These are phyloP conservation scores for Acanthacorydalis orientalis DNA, from an alignment of 2,888 invertebrate genomes.

Conservation along the genomic window DNA sequence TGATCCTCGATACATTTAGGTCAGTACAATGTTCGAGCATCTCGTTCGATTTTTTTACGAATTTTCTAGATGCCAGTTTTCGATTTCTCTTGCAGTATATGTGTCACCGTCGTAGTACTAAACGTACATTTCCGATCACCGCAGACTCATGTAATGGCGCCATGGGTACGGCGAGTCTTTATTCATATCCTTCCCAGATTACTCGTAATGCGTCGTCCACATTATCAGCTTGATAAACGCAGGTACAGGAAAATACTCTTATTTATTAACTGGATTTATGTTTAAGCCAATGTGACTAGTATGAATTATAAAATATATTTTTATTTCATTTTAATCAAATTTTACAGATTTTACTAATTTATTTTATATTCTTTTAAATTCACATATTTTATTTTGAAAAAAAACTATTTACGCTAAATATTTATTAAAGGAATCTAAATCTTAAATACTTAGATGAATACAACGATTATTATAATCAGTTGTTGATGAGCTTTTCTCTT, in stretches of 20 bases:
- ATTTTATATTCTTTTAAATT: too few species aligned
- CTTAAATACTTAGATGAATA: too few species aligned
- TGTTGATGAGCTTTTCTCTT: too few species aligned
- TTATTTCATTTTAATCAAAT: too few species aligned
- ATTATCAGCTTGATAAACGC: conserved; percentile 44
- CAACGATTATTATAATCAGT: too few species aligned
- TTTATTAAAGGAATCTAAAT: too few species aligned
- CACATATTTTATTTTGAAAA: too few species aligned
- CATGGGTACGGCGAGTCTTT: conserved; percentile 90
- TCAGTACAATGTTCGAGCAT: conserved; percentile 22
- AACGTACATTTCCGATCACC: conserved; percentile 97
- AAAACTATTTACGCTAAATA: too few species aligned
- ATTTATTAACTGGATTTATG: neutral
- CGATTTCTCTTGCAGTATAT: conserved; percentile 45
- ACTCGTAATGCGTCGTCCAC: conserved; percentile 79
- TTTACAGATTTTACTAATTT: too few species aligned
- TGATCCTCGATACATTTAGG: conserved; percentile 92
- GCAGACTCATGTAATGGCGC: conserved; percentile 94
- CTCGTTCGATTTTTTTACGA: neutral
- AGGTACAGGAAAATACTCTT: conserved; percentile 21
- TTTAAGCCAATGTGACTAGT: neutral
- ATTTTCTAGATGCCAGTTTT: neutral
- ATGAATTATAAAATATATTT: too few species aligned
- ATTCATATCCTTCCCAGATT: conserved; percentile 90
- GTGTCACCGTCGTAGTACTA: conserved; percentile 87